Evolutionary conservation across 2,113 vertebrate species (phyloP).

Genomic region (Calidris pygmaea): DNA sequence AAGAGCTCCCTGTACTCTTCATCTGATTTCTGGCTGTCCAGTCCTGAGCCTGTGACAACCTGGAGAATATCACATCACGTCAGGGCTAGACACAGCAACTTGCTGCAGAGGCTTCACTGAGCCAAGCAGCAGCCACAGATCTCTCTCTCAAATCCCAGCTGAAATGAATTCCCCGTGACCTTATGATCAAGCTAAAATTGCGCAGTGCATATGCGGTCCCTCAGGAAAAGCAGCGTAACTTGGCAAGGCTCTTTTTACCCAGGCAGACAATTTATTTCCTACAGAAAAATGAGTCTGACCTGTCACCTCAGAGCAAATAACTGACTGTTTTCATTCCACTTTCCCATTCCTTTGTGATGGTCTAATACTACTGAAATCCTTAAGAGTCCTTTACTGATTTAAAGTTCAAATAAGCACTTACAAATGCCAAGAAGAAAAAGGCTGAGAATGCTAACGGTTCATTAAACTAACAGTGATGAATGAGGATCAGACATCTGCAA

Average conservation of each 20-base stretch:
- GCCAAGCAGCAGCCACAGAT: background rate
- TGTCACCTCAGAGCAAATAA: background rate
- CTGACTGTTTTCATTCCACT: background rate
- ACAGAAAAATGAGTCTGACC: background rate
- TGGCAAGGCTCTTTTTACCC: background rate
- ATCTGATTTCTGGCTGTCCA: constrained; percentile 98
- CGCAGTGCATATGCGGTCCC: background rate
- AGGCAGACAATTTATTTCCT: background rate
- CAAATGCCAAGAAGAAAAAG: background rate
- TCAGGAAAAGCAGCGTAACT: background rate
- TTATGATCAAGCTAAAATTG: background rate
- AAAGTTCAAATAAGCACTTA: background rate
- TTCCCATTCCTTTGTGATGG: background rate
- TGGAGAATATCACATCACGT: background rate
- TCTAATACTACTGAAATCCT: background rate
- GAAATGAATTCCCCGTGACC: background rate
- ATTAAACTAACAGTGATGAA: background rate
- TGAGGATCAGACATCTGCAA: background rate
- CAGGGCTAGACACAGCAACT: background rate
- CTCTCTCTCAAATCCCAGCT: background rate
- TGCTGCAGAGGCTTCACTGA: background rate
- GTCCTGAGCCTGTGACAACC: constrained; percentile 96
- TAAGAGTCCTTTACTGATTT: background rate
- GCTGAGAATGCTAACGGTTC: background rate
- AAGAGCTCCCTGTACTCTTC: constrained; percentile 97